phyloP scores from a whole-genome alignment of 2,113 vertebrate species.

The Dasypus novemcinctus region DNA sequence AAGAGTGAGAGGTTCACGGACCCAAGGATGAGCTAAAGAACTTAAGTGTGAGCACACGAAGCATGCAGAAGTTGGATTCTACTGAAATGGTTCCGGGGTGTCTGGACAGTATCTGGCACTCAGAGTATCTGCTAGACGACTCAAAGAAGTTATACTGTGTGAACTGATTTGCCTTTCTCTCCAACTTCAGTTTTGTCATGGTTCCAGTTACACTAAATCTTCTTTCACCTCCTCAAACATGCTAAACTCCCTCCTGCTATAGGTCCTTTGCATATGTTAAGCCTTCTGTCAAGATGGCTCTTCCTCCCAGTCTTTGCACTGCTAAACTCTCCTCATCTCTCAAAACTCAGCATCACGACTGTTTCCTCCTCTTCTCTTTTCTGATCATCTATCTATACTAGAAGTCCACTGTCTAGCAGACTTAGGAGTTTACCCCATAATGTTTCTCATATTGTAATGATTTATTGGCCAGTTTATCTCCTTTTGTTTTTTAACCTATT shows the following conservation, averaged over 20 bases:
- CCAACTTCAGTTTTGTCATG: neutral
- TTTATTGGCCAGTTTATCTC: neutral
- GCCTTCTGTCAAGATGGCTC: accelerated
- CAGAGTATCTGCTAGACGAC: neutral
- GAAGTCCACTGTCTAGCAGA: neutral
- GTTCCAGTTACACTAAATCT: neutral
- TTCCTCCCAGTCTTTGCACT: neutral
- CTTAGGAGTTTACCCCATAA: neutral
- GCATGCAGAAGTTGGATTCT: too few species aligned
- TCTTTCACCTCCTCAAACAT: neutral
- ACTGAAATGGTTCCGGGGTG: too few species aligned
- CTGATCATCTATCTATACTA: too few species aligned
- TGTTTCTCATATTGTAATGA: neutral
- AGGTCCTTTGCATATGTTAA: neutral
- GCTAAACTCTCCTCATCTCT: neutral
- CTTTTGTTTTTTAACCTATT: neutral
- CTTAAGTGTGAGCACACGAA: too few species aligned
- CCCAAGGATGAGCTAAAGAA: too few species aligned
- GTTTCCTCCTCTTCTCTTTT: neutral
- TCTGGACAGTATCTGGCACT: neutral
- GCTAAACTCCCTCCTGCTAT: neutral
- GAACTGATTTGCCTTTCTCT: neutral
- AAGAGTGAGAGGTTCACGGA: too few species aligned
- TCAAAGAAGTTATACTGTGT: neutral
- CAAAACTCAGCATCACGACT: neutral